A percentile compares a stretch with the other conserved stretches of the same genome.
phyloP scores from a whole-genome alignment of 2,888 invertebrate species.

The Drepana falcataria region DNA sequence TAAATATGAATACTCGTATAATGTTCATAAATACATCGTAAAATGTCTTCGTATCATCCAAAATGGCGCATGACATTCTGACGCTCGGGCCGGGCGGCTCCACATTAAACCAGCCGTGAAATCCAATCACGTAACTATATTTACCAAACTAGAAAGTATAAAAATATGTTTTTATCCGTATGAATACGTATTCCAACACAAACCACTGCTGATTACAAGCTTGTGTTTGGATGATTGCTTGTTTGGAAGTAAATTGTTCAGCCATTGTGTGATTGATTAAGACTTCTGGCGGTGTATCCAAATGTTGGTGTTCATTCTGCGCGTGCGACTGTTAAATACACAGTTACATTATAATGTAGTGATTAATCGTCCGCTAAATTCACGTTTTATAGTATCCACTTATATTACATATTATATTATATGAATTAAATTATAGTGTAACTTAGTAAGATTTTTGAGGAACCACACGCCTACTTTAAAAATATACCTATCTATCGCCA shows the following conservation, averaged over 20 bases:
- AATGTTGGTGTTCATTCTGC: background rate
- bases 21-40: too few species aligned
- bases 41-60: too few species aligned
- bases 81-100: background rate
- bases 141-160: background rate
- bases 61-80: background rate
- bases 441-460: too few species aligned
- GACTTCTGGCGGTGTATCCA: background rate
- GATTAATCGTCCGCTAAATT: background rate
- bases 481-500: too few species aligned
- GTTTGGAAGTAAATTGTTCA: background rate
- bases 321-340: background rate
- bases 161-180: background rate
- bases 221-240: background rate
- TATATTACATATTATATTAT: too few species aligned
- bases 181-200: background rate
- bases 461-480: too few species aligned
- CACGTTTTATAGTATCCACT: background rate
- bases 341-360: background rate
- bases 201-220: background rate
- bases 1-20: too few species aligned
- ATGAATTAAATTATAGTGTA: constrained; percentile 3
- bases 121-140: background rate
- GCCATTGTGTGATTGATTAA: background rate
- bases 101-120: background rate